Percentiles rank a stretch among this genome's conserved stretches.
Conservation (phyloP, 2,888 invertebrate species). For the Crossocerus cetratus region DNA sequence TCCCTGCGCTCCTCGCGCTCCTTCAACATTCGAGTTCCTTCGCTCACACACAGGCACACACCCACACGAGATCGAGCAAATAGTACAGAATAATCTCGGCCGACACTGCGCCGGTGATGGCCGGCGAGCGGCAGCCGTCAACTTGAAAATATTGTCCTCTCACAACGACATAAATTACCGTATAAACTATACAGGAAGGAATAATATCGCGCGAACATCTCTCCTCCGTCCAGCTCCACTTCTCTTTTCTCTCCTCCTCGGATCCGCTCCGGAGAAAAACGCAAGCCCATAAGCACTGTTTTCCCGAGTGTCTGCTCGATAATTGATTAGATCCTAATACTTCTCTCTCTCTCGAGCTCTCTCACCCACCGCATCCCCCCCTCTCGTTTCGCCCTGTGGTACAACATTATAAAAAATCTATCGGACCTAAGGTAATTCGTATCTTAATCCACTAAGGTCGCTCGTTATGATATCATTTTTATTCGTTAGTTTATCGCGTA, state of each 20-base stretch:
- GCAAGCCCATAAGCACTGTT: conserved; percentile 17
- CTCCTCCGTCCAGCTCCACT: background rate
- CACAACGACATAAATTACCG: conserved; percentile 56
- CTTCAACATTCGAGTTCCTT: background rate
- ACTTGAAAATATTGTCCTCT: conserved; percentile 56
- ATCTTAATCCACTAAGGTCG: conserved; percentile 43
- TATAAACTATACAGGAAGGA: conserved; percentile 55
- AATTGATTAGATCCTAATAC: conserved; percentile 24
- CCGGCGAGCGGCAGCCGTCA: conserved; percentile 21
- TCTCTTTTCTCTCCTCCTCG: conserved; percentile 13
- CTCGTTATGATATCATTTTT: conserved; percentile 53
- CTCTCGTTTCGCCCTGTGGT: conserved; percentile 25
- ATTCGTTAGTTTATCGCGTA: conserved; percentile 31
- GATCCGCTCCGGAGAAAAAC: conserved; percentile 12
- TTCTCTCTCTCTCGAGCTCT: no score
- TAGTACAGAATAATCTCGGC: background rate
- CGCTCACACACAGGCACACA: no score
- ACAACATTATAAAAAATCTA: conserved; percentile 62
- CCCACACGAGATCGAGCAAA: conserved; percentile 8
- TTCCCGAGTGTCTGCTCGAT: conserved; percentile 23
- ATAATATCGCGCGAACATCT: conserved; percentile 40
- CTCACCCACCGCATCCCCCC: no score
- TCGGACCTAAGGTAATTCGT: conserved; percentile 51
- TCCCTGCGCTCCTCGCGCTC: no score
- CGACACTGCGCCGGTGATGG: conserved; percentile 14